Percentiles rank a stretch among this genome's conserved stretches.
phyloP scores from a whole-genome alignment of 92 coral and sea anemone genomes.

The Porites cylindrica region DNA sequence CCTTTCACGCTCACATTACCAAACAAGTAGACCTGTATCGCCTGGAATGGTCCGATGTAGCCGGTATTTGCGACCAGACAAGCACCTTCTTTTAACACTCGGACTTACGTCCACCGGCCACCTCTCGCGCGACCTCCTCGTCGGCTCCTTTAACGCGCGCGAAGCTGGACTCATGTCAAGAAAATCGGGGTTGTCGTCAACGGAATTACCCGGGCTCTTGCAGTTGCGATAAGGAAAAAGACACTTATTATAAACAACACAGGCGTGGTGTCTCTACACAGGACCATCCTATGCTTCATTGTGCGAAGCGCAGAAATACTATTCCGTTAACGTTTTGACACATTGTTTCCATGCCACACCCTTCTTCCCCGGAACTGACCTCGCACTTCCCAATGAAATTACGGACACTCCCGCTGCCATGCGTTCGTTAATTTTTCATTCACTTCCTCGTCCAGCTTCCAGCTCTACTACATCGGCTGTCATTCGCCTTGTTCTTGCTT shows the following conservation, averaged over 20 bases:
- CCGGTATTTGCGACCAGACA: neutral
- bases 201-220: neutral
- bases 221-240: neutral
- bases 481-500: no score
- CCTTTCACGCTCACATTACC: neutral
- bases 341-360: neutral
- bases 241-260: neutral
- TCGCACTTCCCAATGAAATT: neutral
- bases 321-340: neutral
- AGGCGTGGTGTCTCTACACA: neutral
- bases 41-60: neutral
- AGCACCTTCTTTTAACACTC: conserved; percentile 1
- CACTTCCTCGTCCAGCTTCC: no score
- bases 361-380: neutral
- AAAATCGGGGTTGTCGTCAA: neutral
- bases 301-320: neutral
- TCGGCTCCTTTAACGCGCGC: neutral
- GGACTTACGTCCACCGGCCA: neutral
- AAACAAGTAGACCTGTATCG: neutral
- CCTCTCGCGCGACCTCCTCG: neutral
- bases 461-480: no score
- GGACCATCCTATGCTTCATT: conserved; percentile 5
- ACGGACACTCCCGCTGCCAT: neutral
- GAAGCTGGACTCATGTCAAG: neutral
- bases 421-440: neutral